These are phyloP conservation scores for Crotalus helleri DNA, from an alignment of 2,113 vertebrate genomes.

Conservation along the genomic window DNA sequence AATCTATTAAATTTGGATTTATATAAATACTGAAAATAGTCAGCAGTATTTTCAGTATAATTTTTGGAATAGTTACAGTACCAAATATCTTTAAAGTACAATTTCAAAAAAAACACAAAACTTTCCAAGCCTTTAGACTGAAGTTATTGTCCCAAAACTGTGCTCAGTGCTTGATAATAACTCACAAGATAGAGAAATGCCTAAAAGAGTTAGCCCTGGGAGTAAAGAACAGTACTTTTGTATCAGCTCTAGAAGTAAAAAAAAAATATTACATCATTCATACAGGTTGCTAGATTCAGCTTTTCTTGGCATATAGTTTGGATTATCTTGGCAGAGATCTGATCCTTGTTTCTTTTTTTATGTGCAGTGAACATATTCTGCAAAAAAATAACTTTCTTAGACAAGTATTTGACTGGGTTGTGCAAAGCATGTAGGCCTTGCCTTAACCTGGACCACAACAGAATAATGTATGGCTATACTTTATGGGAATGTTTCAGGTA, in stretches of 20 bases:
- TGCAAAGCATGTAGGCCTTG: not conserved
- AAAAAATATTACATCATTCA: not conserved
- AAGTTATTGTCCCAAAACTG: not conserved
- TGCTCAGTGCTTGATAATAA: not conserved
- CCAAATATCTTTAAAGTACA: not conserved
- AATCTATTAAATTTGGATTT: not conserved
- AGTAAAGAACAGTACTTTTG: not conserved
- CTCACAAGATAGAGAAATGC: not conserved
- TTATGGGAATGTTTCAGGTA: not conserved
- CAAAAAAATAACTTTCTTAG: not conserved
- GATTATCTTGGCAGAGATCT: not conserved
- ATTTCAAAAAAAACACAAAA: not conserved
- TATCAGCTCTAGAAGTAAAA: not conserved
- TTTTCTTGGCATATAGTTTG: not conserved
- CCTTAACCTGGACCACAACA: not conserved
- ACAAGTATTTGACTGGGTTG: not conserved
- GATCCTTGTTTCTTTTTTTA: not conserved
- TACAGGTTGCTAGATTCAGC: not conserved
- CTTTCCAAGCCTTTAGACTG: not conserved
- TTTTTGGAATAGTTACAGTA: not conserved
- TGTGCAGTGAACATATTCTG: not conserved
- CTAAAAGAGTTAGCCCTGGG: not conserved
- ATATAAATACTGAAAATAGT: not conserved
- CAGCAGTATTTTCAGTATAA: not conserved
- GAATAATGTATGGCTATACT: not conserved